Evolutionary conservation across 2,113 vertebrate genomes (phyloP), one percentile per base, ranked within the genome.

Genomic region (Trogon surrucura): DNA sequence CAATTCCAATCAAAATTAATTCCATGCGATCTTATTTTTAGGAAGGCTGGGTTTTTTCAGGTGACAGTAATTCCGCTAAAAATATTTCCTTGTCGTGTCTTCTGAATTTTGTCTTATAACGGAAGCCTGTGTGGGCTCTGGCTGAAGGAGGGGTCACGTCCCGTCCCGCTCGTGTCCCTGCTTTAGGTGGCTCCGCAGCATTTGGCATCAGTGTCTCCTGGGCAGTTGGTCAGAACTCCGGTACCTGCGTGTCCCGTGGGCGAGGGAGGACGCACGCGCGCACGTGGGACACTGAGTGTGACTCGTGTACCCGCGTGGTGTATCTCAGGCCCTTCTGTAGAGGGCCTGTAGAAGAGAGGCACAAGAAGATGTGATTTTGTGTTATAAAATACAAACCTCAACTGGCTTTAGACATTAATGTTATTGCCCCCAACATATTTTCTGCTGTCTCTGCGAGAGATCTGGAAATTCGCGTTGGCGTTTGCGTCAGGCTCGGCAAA

Each of bases 251-350:
- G 48, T 34, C 6, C 38, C 20, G 58, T n/a, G 62, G 4, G 9
- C 0, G 0, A 19, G 30, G 53, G 64, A 26, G 73, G 62, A 44
- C 8, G 4, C 8, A 10, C 61, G 14, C 26, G 0, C 7, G 34
- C 44, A 11, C 15, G 1, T 62, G 82, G 58, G 56, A 11, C 51
- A 15, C 41, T 0, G 0, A 5, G 11, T 18, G 58, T 23, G 56
- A 4, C 54, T 61, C 21, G 0, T 11, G 18, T 15, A 7, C 0
- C 0, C 4, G 2, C 12, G 1, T 1, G 5, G 17, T 22, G 4
- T 25, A 5, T 10, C 62, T 50, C 1, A 0, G 48, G 4, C 45
- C 41, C 41, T 41, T 41, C 41, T 41, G 20, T 1, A 44, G n/a
- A 23, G 25, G n/a, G 14, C 19, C 48, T 47, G 2, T 4, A 17